Percentiles rank a stretch among this genome's conserved stretches.
These are phyloP conservation scores for Craniophora ligustri DNA, from an alignment of 2,888 invertebrate species.

Conservation along the genomic window DNA sequence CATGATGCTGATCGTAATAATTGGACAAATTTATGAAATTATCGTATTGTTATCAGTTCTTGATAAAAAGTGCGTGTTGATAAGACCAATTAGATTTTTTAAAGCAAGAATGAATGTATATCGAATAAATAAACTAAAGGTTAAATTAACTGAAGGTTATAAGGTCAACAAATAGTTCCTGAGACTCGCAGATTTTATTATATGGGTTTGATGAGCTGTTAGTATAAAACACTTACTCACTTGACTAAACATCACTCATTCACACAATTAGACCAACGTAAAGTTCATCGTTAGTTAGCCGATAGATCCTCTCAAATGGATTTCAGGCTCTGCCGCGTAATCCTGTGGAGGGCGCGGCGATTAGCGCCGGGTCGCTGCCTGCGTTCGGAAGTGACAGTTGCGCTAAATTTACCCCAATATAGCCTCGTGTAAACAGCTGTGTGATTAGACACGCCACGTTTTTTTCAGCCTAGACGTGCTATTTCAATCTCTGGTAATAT, in stretches of 20 bases:
- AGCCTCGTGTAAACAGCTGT: conserved; percentile 19
- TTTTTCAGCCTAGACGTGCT: background rate
- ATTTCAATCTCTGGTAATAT: background rate
- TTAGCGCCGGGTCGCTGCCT: conserved; percentile 6
- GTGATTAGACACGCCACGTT: conserved; percentile 27
- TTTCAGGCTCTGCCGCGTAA: conserved; percentile 42
- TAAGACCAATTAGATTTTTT: too few relatives aligned
- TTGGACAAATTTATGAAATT: too few relatives aligned
- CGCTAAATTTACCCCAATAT: conserved; percentile 19
- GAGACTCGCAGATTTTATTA: too few relatives aligned
- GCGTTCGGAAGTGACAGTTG: conserved; percentile 12
- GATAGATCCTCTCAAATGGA: conserved; percentile 40
- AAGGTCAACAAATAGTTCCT: too few relatives aligned
- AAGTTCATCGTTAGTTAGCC: conserved; percentile 31
- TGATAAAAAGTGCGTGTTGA: too few relatives aligned
- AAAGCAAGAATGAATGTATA: too few relatives aligned
- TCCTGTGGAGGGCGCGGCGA: conserved; percentile 20
- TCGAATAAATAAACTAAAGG: too few relatives aligned
- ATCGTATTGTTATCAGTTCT: too few relatives aligned
- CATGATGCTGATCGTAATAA: too few relatives aligned
- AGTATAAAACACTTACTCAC: background rate
- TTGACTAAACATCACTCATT: conserved; percentile 7
- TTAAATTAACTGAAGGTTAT: too few relatives aligned
- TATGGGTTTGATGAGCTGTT: background rate
- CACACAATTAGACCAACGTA: conserved; percentile 34